Evolutionary conservation across 2,888 invertebrate genomes (phyloP).

Genomic region (Pyralis farinalis): DNA sequence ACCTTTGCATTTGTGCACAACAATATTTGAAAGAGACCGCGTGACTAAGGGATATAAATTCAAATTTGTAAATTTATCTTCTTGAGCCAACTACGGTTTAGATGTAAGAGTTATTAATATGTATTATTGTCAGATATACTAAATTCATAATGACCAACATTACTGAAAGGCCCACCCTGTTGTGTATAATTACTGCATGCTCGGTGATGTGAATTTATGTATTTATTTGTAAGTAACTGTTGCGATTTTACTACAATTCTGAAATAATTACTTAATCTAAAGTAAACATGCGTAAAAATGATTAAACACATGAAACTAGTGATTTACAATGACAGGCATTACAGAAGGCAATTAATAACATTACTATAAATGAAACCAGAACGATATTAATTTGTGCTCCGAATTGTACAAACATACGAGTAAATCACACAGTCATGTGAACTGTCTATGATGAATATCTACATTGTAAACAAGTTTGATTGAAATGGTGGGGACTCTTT

Average conservation of each 20-base stretch:
- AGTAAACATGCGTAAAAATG: conserved; percentile 23
- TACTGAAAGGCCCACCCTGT: conserved; percentile 61
- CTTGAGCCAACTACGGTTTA: conserved; percentile 21
- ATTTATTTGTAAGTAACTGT: conserved; percentile 20
- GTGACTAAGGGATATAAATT: too few species aligned
- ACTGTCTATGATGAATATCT: conserved; percentile 13
- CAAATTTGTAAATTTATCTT: too few species aligned
- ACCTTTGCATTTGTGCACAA: conserved; percentile 2
- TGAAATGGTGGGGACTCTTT: conserved; percentile 12
- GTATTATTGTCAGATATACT: conserved; percentile 77
- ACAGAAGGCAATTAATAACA: conserved; percentile 30
- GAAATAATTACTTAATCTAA: conserved; percentile 16
- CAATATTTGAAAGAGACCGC: not conserved
- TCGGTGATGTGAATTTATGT: conserved; percentile 23
- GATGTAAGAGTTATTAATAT: conserved; percentile 50
- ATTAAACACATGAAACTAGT: conserved; percentile 28
- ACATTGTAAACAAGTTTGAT: conserved; percentile 9
- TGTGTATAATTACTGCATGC: conserved; percentile 47
- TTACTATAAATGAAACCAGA: conserved; percentile 17
- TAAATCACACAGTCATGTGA: conserved; percentile 17
- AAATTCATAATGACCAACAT: conserved; percentile 62
- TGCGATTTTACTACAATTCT: conserved; percentile 31
- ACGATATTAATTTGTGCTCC: conserved; percentile 37
- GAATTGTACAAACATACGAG: conserved; percentile 40
- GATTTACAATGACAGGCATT: conserved; percentile 30